Conservation (phyloP, 2,113 vertebrate species). For the Zapornia atra region DNA sequence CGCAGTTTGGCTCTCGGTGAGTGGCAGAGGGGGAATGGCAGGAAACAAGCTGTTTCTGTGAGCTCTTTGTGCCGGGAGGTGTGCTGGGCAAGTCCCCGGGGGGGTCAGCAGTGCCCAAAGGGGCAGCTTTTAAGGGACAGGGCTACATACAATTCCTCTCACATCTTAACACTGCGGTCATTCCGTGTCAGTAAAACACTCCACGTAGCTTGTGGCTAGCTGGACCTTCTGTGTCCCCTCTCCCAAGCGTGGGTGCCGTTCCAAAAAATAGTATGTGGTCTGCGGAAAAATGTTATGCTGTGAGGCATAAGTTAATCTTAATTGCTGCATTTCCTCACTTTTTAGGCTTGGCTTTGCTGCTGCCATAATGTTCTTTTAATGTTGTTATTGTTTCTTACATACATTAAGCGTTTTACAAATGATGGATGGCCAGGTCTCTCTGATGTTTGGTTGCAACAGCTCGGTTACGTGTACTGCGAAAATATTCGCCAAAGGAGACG, state of each 20-base stretch:
- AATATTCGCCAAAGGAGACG: neutral
- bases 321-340: conserved; percentile 19
- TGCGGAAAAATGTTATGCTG: neutral
- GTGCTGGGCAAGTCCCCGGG: neutral
- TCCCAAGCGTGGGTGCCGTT: neutral
- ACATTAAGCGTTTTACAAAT: neutral
- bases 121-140: neutral
- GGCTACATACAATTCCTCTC: neutral
- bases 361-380: conserved; percentile 46
- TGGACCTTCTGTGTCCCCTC: neutral
- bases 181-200: neutral
- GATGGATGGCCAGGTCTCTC: conserved; percentile 24
- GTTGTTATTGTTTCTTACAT: conserved; percentile 32
- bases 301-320: conserved; percentile 26
- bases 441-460: conserved; percentile 40
- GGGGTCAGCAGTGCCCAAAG: neutral
- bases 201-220: neutral
- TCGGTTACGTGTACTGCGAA: neutral
- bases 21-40: neutral
- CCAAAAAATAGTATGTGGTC: conserved; percentile 26
- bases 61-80: neutral
- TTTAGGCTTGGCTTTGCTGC: conserved; percentile 40
- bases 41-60: neutral
- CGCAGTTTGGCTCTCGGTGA: neutral
- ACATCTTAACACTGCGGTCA: neutral